Base-by-base conservation (phyloP, 1,140 invertebrate genomes). In the Drosophila takahashii region DNA sequence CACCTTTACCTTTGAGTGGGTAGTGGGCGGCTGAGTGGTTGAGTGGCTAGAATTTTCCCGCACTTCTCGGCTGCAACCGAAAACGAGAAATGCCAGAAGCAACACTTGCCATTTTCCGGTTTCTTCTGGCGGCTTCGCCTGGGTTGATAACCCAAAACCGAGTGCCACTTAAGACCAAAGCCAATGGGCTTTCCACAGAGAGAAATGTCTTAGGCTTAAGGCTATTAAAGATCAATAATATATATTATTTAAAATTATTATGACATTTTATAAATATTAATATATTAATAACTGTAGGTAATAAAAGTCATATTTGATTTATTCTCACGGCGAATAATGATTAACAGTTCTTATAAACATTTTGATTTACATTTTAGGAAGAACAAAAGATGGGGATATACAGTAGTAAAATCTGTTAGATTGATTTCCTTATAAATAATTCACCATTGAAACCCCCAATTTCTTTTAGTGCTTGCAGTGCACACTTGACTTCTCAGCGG, bases 151-250 rank as follows among this genome's bases (percentile, higher is more conserved):
- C 74, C 81, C 60, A 78, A 85, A 86, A 77, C 74, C 74, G 70
- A 87, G 77, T 70, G 79, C 83, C 84, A 87, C 83, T 86, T 89
- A 83, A 83, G 74, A 59, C 78, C 84, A 65, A 18, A 32, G 74
- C 69, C 70, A 71, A 70, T 41, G 42, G 76, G 64, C 65, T 52
- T 71, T 18, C n/a, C 69, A 72, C 83, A 76, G 65, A 48, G 66
- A 47, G 58, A 78, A 5, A 58, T 13, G 7, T 48, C 27, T 4
- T 16, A 16, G n/a, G n/a, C n/a, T n/a, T n/a, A 2, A 22, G 16
- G 22, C 18, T 42, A 9, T 10, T 42, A 18, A 16, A 42, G 2
- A 15, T 41, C 37, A 41, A n/a, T 39, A n/a, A n/a, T 4, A 6
- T 39, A 22, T 41, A 41, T n/a, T n/a, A n/a, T n/a, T n/a, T n/a